Conservation (phyloP, 2,888 invertebrate species). For the Drosophila paranaensis region DNA sequence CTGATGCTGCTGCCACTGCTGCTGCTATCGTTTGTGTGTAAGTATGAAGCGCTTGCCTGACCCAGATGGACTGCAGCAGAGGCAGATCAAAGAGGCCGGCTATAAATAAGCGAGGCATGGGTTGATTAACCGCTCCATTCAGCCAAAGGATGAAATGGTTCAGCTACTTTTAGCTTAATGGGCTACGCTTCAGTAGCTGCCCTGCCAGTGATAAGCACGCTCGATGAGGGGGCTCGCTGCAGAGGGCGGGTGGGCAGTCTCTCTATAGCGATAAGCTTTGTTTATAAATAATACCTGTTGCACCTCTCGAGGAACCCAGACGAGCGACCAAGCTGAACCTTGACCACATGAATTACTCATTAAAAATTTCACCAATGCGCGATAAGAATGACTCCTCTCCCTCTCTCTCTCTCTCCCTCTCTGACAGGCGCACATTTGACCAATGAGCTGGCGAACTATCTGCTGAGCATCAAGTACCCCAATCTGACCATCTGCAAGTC, state of each 20-base stretch:
- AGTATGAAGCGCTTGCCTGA: conserved; percentile 51
- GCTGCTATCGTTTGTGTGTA: conserved; percentile 82
- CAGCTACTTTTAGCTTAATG: conserved; percentile 16
- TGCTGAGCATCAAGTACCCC: conserved; percentile 87
- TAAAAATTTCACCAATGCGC: conserved; percentile 46
- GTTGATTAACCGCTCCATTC: conserved; percentile 66
- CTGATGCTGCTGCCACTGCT: conserved; percentile 80
- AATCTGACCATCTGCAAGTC: conserved; percentile 87
- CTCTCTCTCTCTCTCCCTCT: neutral
- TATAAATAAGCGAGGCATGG: conserved; percentile 68
- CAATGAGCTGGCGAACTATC: conserved; percentile 86
- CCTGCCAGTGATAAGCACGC: conserved; percentile 3
- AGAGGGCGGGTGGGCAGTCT: neutral
- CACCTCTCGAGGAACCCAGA: conserved; percentile 63
- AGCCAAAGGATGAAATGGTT: conserved; percentile 51
- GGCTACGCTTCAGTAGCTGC: conserved; percentile 25
- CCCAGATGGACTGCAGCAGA: conserved; percentile 25
- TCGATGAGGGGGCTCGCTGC: neutral
- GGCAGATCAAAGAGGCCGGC: conserved; percentile 57
- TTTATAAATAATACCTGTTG: conserved; percentile 63
- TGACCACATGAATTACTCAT: conserved; percentile 80
- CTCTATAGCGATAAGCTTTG: conserved; percentile 53
- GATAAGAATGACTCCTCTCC: neutral
- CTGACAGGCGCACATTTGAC: conserved; percentile 86
- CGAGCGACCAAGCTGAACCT: conserved; percentile 69